Percentiles rank a stretch among this genome's conserved stretches.
phyloP scores from a whole-genome alignment of 1,140 invertebrate genomes.

The Palaemon carinicauda region DNA sequence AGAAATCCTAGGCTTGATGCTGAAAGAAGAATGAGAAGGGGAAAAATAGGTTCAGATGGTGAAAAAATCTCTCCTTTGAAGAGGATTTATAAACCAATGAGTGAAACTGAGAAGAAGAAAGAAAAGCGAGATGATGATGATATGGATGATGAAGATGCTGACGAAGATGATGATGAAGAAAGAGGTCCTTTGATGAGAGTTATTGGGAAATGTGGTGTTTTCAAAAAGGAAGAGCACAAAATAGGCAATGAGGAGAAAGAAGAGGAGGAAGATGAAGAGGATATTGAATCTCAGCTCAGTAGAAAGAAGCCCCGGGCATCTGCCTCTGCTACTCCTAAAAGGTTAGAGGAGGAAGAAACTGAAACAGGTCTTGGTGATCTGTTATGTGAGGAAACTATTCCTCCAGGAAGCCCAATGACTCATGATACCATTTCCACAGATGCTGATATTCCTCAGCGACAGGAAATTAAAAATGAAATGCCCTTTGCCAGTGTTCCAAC shows the following conservation, averaged over 20 bases:
- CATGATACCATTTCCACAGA: constrained; percentile 44
- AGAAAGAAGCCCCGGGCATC: constrained; percentile 29
- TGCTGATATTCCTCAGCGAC: constrained; percentile 35
- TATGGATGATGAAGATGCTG: constrained; percentile 31
- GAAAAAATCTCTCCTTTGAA: neutral
- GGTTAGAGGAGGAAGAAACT: constrained; percentile 37
- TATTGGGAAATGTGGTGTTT: neutral
- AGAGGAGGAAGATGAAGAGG: constrained; percentile 34
- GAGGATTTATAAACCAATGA: constrained; percentile 3
- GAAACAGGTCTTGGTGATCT: constrained; percentile 55
- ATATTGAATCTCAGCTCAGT: neutral
- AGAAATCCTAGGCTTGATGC: constrained; percentile 23
- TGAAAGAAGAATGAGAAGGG: constrained; percentile 16
- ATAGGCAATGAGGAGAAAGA: neutral
- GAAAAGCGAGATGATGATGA: constrained; percentile 20
- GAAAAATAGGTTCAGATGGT: neutral
- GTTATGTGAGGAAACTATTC: constrained; percentile 58
- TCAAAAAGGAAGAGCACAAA: neutral
- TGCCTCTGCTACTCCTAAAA: constrained; percentile 37
- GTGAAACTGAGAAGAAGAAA: constrained; percentile 27
- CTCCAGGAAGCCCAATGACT: constrained; percentile 56
- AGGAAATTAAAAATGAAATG: constrained; percentile 52
- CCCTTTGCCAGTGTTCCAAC: constrained; percentile 55
- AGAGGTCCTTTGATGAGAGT: neutral
- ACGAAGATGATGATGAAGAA: constrained; percentile 10